Evolutionary conservation across 2,888 invertebrate genomes (phyloP), one percentile per base, ranked within the genome.

Genomic region (Opisthograptis luteolata): DNA sequence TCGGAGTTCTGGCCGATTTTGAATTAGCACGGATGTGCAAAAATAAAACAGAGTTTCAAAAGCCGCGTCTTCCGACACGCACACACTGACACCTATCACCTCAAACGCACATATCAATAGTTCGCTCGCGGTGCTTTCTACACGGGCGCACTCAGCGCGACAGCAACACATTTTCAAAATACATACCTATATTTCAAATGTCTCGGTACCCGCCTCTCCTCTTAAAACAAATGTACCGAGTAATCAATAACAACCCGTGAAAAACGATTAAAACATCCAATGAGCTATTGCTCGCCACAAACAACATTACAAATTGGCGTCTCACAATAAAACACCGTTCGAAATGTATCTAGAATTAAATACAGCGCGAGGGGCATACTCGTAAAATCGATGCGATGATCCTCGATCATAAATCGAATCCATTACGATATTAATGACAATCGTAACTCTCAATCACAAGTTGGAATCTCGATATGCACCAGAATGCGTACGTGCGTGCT

Each of bases 351-450:
- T 70, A 70, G 66, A 70, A 77, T 79, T 75, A 77, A 77, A 78
- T 68, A 64, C 69, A 70, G 64, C 64, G 64, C 64, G 67, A 68
- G 55, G 43, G 43, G 52, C 25, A 12, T 63, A 70, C 71, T 79
- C 49, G 79, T 79, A 78, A 81, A 81, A 81, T 76, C 69, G 62
- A 71, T 68, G 68, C 66, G 73, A 77, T 79, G 81, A 80, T 82
- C 73, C 73, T 68, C 64, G 74, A 72, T 63, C 82, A 79, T 86
- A 85, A 85, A 85, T 84, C 73, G 75, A 73, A 55, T 77, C 76
- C 84, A 84, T 83, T 84, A 84, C 80, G 65, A 76, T 84, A 83
- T 81, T 81, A 84, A 84, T 83, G 82, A 80, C 79, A 81, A 81
- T 81, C 82, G 79, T 84, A 84, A 83, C 79, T 84, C 80, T 81